phyloP scores from a whole-genome alignment of 2,888 invertebrate genomes.

The Petrophora chlorosata region DNA sequence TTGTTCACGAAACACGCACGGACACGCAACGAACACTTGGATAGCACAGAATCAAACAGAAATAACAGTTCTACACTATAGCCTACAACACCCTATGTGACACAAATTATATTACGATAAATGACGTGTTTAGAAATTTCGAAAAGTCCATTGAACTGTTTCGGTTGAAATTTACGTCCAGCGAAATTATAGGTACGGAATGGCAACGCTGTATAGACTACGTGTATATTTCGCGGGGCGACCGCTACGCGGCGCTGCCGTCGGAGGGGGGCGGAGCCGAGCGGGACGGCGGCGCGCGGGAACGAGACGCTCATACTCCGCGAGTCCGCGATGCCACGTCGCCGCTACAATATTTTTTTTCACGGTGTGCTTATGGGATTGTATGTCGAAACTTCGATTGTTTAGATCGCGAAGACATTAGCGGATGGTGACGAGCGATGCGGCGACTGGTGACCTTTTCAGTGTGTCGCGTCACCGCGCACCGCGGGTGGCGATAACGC shows the following conservation, averaged over 20 bases:
- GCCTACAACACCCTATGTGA: slow-evolving; percentile 64
- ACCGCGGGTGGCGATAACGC: slow-evolving; percentile 74
- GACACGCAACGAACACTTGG: slow-evolving; percentile 74
- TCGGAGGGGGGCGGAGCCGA: slow-evolving; percentile 73
- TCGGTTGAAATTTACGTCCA: slow-evolving; percentile 83
- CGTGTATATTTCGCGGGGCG: slow-evolving; percentile 67
- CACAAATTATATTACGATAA: slow-evolving; percentile 70
- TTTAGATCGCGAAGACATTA: slow-evolving; percentile 72
- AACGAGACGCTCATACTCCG: slow-evolving; percentile 58
- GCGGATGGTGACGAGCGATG: slow-evolving; percentile 60
- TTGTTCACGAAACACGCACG: slow-evolving; percentile 75
- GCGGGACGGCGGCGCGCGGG: slow-evolving; percentile 62
- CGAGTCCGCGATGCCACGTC: slow-evolving; percentile 47
- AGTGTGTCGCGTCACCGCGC: slow-evolving; percentile 72
- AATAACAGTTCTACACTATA: slow-evolving; percentile 71
- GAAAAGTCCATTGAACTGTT: slow-evolving; percentile 84
- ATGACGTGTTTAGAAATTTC: slow-evolving; percentile 76
- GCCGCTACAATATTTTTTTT: slow-evolving; percentile 58
- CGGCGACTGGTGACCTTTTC: slow-evolving; percentile 76
- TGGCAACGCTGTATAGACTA: slow-evolving; percentile 82
- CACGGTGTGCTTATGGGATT: slow-evolving; percentile 67
- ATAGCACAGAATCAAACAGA: slow-evolving; percentile 70
- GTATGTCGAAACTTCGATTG: slow-evolving; percentile 70
- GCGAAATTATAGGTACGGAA: slow-evolving; percentile 84
- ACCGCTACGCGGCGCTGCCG: slow-evolving; percentile 74